Evolutionary conservation across 2,888 invertebrate species (phyloP).

Genomic region (Bombylius major): DNA sequence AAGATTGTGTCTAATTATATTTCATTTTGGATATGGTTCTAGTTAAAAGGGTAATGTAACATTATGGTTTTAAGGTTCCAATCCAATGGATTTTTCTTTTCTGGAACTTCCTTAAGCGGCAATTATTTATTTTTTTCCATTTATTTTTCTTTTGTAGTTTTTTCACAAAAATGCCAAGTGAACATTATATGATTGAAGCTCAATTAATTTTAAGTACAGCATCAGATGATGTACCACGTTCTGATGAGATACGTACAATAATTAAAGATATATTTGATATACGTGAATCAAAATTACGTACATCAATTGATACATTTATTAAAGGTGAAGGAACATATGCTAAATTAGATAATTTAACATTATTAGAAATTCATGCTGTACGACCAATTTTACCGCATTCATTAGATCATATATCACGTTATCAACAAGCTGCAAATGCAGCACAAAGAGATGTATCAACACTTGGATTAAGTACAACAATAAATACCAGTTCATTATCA

Average conservation of each 20-base stretch:
- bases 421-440: conserved; percentile 30
- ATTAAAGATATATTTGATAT: conserved; percentile 97
- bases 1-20: background rate
- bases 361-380: conserved; percentile 84
- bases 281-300: conserved; percentile 82
- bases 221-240: conserved; percentile 72
- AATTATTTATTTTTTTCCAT: background rate
- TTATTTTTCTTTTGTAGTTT: conserved; percentile 40
- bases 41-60: too few relatives aligned
- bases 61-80: too few relatives aligned
- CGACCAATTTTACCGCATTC: conserved; percentile 76
- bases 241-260: conserved; percentile 77
- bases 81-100: too few relatives aligned
- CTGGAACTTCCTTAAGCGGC: too few relatives aligned
- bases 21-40: background rate
- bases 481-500: conserved; percentile 23
- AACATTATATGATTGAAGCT: conserved; percentile 89
- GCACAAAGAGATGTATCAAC: conserved; percentile 29
- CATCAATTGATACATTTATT: conserved; percentile 76
- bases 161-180: conserved; percentile 84
- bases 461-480: conserved; percentile 23
- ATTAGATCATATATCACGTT: conserved; percentile 46
- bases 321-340: conserved; percentile 75
- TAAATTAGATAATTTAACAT: conserved; percentile 75
- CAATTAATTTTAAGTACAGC: conserved; percentile 74